A percentile compares a stretch with the other conserved stretches of the same genome.
phyloP scores from a whole-genome alignment of 2,888 invertebrate species.

The Acanthococcus lagerstroemiae region DNA sequence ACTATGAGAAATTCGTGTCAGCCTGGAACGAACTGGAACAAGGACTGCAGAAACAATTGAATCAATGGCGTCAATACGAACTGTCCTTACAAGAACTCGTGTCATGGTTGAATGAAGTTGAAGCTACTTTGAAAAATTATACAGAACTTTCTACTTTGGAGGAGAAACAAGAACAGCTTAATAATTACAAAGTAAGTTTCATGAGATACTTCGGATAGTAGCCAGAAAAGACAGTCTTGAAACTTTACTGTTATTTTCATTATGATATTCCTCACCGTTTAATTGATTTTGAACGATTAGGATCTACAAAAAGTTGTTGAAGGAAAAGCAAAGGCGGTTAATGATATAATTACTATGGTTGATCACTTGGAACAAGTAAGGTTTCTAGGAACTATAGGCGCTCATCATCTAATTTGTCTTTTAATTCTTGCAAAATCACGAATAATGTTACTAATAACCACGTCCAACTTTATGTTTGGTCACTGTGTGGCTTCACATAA shows the following conservation, averaged over 20 bases:
- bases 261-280: too few species aligned
- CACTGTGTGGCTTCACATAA: too few species aligned
- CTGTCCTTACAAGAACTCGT: conserved; percentile 69
- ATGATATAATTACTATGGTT: conserved; percentile 61
- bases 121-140: conserved; percentile 74
- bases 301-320: conserved; percentile 65
- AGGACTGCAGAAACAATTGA: conserved; percentile 69
- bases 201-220: too few species aligned
- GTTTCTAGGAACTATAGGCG: too few species aligned
- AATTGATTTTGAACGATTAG: conserved; percentile 48
- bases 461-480: too few species aligned
- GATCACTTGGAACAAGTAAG: conserved; percentile 80
- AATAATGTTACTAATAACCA: too few species aligned
- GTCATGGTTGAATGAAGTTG: conserved; percentile 76
- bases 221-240: too few species aligned
- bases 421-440: too few species aligned
- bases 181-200: conserved; percentile 71
- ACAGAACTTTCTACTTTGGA: conserved; percentile 71
- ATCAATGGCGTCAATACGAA: conserved; percentile 88
- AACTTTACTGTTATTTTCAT: too few species aligned
- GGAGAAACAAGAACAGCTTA: conserved; percentile 81
- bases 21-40: conserved; percentile 67
- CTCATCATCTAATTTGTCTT: too few species aligned
- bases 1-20: conserved; percentile 69
- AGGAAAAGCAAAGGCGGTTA: conserved; percentile 58